These are phyloP conservation scores for Chrysocyon brachyurus DNA, from an alignment of 2,797 vertebrate species.

Conservation along the genomic window DNA sequence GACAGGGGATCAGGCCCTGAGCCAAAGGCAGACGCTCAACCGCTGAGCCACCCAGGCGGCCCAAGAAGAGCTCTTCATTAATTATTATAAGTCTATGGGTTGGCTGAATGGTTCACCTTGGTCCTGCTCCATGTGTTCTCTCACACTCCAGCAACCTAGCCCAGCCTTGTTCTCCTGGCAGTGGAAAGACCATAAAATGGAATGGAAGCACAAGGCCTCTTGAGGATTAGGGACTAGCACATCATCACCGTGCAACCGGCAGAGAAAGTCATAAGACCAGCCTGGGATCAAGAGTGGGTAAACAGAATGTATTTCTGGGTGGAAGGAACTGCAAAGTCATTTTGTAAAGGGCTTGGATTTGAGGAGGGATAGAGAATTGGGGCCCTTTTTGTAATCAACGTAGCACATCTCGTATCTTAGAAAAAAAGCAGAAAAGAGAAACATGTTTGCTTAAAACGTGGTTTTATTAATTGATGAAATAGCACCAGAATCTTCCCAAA, in stretches of 20 bases:
- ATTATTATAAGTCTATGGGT: not conserved
- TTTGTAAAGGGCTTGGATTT: slow-evolving; percentile 7
- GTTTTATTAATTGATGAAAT: slow-evolving; percentile 2
- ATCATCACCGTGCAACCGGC: not conserved
- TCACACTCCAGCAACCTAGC: not conserved
- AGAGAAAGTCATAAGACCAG: not conserved
- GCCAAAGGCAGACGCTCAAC: too few relatives aligned
- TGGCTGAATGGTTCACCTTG: not conserved
- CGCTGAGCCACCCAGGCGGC: not conserved
- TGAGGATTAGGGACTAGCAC: not conserved
- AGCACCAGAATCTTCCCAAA: not conserved
- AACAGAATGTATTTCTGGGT: not conserved
- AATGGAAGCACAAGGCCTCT: not conserved
- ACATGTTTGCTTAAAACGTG: not conserved
- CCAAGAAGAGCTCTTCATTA: slow-evolving; percentile 43
- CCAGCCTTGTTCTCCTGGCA: not conserved
- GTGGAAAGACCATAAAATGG: not conserved
- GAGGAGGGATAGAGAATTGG: not conserved
- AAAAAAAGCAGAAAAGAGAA: not conserved
- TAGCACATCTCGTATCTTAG: not conserved
- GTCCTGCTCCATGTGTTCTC: not conserved
- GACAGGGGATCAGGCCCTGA: too few relatives aligned
- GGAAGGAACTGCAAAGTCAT: not conserved
- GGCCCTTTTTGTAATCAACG: not conserved
- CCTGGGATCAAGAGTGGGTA: not conserved